Evolutionary conservation across 2,888 invertebrate genomes (phyloP).

Genomic region (Eurois occulta): DNA sequence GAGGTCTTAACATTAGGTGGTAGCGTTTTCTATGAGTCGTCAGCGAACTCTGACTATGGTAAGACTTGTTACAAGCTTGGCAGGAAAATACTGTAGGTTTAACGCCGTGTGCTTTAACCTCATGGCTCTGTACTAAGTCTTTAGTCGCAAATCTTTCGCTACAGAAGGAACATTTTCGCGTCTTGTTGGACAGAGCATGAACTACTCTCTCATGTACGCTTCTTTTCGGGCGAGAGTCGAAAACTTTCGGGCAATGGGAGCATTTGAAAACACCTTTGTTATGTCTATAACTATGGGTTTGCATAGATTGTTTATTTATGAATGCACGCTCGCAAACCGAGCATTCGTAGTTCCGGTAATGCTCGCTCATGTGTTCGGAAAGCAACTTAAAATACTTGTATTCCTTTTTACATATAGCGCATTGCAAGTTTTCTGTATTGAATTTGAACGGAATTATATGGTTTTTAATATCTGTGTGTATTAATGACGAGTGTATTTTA

Average conservation of each 20-base stretch:
- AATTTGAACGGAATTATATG: slow-evolving; percentile 82
- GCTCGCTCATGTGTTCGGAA: slow-evolving; percentile 80
- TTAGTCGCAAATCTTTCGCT: slow-evolving; percentile 74
- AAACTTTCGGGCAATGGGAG: slow-evolving; percentile 79
- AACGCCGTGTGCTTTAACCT: slow-evolving; percentile 72
- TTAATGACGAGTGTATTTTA: slow-evolving; percentile 67
- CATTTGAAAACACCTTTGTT: slow-evolving; percentile 70
- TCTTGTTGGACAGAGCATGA: slow-evolving; percentile 69
- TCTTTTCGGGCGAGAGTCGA: slow-evolving; percentile 76
- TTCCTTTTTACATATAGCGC: slow-evolving; percentile 73
- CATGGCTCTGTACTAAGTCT: slow-evolving; percentile 73
- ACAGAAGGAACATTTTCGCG: slow-evolving; percentile 75
- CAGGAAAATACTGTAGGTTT: slow-evolving; percentile 71
- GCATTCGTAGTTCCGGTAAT: slow-evolving; percentile 81
- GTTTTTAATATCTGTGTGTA: slow-evolving; percentile 76
- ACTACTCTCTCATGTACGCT: slow-evolving; percentile 80
- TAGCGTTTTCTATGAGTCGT: slow-evolving; percentile 72
- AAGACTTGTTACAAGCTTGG: slow-evolving; percentile 74
- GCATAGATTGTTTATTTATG: slow-evolving; percentile 67
- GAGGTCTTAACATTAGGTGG: slow-evolving; percentile 75
- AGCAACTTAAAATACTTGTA: slow-evolving; percentile 78
- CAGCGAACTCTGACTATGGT: slow-evolving; percentile 70
- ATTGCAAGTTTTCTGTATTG: slow-evolving; percentile 69
- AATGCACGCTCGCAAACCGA: slow-evolving; percentile 76
- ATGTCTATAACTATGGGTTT: slow-evolving; percentile 69